Conservation (phyloP, 2,797 vertebrate species). For the Pseudotriccus pelzelni region DNA sequence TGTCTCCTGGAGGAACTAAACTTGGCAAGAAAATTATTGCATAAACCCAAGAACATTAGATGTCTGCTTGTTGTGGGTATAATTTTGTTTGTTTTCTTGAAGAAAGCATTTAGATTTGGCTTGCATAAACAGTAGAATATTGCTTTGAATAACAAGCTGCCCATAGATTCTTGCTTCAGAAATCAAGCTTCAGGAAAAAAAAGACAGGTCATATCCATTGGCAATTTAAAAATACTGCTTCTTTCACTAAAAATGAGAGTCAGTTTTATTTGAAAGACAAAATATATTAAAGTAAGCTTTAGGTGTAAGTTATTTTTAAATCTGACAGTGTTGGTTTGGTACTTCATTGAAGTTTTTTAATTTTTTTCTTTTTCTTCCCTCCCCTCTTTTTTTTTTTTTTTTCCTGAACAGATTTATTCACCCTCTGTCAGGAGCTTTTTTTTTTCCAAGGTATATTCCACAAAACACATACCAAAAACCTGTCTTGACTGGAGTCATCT, state of each 20-base stretch:
- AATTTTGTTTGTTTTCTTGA: neutral
- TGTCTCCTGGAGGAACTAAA: slow-evolving; percentile 6
- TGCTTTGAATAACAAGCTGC: neutral
- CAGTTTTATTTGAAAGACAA: neutral
- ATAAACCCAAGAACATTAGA: slow-evolving; percentile 20
- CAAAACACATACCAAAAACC: neutral
- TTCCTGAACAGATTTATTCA: neutral
- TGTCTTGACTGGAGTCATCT: neutral
- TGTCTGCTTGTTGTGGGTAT: neutral
- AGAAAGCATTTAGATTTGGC: neutral
- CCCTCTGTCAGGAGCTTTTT: neutral
- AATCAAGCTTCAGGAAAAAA: neutral
- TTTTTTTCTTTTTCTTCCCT: rapidly evolving
- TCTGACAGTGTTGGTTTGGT: neutral
- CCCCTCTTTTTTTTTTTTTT: no score
- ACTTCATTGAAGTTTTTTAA: rapidly evolving
- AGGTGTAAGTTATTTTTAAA: neutral
- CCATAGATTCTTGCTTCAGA: neutral
- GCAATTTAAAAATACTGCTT: neutral
- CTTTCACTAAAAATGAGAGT: neutral
- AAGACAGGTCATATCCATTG: neutral
- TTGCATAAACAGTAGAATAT: neutral
- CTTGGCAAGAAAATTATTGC: slow-evolving; percentile 32
- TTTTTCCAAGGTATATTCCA: no score
- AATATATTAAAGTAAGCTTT: neutral